A percentile compares a stretch with the other conserved stretches of the same genome.
These are phyloP conservation scores for Allochrocebus solatus DNA, from an alignment of 2,797 vertebrate genomes.

Conservation along the genomic window DNA sequence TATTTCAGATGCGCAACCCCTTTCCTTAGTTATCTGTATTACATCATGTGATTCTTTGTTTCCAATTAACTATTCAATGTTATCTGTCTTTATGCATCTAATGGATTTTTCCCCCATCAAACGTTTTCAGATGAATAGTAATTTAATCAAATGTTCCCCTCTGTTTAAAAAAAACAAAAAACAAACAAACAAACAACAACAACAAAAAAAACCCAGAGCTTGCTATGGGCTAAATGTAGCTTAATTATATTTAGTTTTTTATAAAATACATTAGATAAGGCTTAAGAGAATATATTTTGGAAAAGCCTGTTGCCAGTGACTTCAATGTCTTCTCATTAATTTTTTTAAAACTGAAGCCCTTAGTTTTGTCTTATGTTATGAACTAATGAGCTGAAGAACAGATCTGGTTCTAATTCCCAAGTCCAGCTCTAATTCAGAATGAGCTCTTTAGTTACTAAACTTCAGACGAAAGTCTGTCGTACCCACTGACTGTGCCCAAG, in stretches of 20 bases:
- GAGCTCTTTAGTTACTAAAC: neutral
- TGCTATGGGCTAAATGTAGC: conserved; percentile 16
- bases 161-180: neutral
- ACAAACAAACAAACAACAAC: neutral
- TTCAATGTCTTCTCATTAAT: conserved; percentile 35
- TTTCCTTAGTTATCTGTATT: conserved; percentile 5
- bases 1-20: neutral
- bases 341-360: neutral
- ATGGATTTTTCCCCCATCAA: neutral
- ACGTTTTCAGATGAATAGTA: conserved; percentile 49
- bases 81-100: conserved; percentile 24
- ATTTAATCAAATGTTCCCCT: conserved; percentile 55
- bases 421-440: conserved; percentile 20
- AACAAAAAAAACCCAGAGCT: neutral
- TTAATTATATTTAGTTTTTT: conserved; percentile 58
- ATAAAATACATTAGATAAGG: conserved; percentile 51
- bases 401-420: conserved; percentile 56
- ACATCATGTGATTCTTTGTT: conserved; percentile 10
- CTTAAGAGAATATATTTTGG: conserved; percentile 14
- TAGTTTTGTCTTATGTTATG: conserved; percentile 28
- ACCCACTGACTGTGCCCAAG: neutral
- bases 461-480: neutral
- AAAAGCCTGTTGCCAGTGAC: conserved; percentile 12
- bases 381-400: conserved; percentile 58
- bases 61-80: conserved; percentile 8